Evolutionary conservation across 2,797 vertebrate species (phyloP).

Genomic region (Loriculus beryllinus): DNA sequence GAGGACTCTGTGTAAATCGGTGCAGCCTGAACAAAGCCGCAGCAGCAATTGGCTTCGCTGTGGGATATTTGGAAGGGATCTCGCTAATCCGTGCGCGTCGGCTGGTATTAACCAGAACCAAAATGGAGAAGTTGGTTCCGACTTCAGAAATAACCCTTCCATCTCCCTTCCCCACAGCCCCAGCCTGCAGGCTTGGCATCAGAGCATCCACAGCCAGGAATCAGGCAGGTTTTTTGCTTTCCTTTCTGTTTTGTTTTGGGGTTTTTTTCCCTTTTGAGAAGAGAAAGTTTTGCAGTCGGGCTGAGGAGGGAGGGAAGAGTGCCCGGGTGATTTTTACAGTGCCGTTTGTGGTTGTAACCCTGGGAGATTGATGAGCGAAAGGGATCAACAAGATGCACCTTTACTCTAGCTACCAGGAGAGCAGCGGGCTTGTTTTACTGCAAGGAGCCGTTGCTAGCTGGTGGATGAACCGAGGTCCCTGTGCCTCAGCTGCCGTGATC

Average conservation of each 20-base stretch:
- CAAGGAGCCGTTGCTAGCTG: constrained; percentile 6
- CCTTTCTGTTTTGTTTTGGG: background rate
- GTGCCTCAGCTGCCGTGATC: background rate
- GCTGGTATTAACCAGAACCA: background rate
- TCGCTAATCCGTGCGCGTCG: background rate
- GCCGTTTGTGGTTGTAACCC: background rate
- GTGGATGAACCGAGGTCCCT: background rate
- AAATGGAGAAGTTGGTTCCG: constrained; percentile 52
- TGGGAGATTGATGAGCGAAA: background rate
- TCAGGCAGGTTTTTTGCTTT: background rate
- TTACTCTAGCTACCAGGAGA: background rate
- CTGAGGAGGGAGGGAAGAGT: background rate
- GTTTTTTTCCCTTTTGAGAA: background rate
- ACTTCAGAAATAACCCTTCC: background rate
- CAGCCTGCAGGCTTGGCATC: background rate
- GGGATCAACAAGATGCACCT: background rate
- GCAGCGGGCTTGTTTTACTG: background rate
- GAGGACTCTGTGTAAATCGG: background rate
- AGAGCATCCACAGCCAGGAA: background rate
- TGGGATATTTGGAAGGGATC: constrained; percentile 22
- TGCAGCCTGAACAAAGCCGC: constrained; percentile 41
- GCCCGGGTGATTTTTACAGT: background rate
- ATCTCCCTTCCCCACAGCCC: background rate
- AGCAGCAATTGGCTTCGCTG: background rate
- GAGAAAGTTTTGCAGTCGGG: constrained; percentile 36